Evolutionary conservation across 2,888 invertebrate genomes (phyloP).

Genomic region (Scaptomyza reducta): DNA sequence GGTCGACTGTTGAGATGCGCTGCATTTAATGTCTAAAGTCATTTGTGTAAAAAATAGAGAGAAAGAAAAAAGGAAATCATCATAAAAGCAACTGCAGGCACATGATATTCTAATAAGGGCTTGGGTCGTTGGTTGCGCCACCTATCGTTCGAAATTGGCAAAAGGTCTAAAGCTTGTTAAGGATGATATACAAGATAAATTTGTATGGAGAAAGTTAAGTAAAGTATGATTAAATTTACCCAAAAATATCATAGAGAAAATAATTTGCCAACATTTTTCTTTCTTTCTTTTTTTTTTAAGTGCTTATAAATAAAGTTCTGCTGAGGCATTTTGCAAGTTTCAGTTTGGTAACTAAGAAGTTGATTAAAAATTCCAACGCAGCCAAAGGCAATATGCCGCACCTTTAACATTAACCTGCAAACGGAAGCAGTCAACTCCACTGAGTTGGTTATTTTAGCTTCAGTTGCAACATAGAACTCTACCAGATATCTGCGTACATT

Average conservation of each 20-base stretch:
- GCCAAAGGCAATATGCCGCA: too few species aligned
- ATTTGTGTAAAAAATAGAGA: conserved; percentile 27
- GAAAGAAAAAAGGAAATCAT: conserved; percentile 1
- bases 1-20: conserved; percentile 47
- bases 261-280: too few species aligned
- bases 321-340: too few species aligned
- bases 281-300: neutral
- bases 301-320: too few species aligned
- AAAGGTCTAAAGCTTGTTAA: conserved; percentile 1
- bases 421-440: neutral
- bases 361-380: too few species aligned
- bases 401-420: too few species aligned
- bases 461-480: neutral
- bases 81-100: conserved; percentile 3
- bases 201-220: neutral
- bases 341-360: too few species aligned
- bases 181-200: neutral
- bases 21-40: conserved; percentile 47
- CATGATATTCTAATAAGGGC: conserved; percentile 47
- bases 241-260: neutral
- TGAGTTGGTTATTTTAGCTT: neutral
- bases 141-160: conserved; percentile 35
- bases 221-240: neutral
- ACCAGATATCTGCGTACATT: conserved; percentile 46
- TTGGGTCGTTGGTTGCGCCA: conserved; percentile 29